These are phyloP conservation scores for Mystacides longicornis DNA, from an alignment of 2,888 invertebrate genomes.

Conservation along the genomic window DNA sequence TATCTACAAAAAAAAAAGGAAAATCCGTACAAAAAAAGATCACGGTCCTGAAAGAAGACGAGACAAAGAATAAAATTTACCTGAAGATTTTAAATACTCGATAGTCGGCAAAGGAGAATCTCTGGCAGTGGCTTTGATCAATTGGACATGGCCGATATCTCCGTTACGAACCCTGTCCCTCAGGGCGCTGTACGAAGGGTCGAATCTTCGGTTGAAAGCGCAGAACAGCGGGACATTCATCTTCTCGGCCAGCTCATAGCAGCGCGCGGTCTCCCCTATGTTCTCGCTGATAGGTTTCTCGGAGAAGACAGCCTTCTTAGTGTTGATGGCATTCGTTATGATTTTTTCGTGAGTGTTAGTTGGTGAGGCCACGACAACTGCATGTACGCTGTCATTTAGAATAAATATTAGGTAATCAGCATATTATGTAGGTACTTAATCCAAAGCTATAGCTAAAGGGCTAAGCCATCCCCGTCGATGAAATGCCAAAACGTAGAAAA, in stretches of 20 bases:
- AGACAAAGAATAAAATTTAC: too few species aligned
- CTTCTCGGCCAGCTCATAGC: constrained; percentile 51
- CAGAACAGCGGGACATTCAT: constrained; percentile 50
- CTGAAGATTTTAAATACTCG: constrained; percentile 53
- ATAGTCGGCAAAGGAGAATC: constrained; percentile 59
- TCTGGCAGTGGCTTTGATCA: constrained; percentile 55
- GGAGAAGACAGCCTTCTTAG: constrained; percentile 58
- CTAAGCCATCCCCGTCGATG: too few species aligned
- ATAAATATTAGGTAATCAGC: too few species aligned
- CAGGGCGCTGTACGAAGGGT: constrained; percentile 50
- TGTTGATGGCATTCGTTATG: constrained; percentile 44
- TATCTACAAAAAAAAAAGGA: too few species aligned
- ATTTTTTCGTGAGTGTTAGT: constrained; percentile 53
- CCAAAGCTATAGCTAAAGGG: too few species aligned
- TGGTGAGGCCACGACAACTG: constrained; percentile 51
- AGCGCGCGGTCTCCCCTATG: constrained; percentile 44
- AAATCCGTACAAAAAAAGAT: too few species aligned
- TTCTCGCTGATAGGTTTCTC: constrained; percentile 61
- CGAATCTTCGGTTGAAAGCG: constrained; percentile 63
- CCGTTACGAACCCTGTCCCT: constrained; percentile 46
- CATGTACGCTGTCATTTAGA: constrained; percentile 46
- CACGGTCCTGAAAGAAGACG: too few species aligned
- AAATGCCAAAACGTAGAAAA: too few species aligned
- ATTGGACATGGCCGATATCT: constrained; percentile 55
- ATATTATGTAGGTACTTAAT: too few species aligned